A percentile compares a stretch with the other conserved stretches of the same genome.
These are phyloP conservation scores for Tyria jacobaeae DNA, from an alignment of 2,888 invertebrate species.

Conservation along the genomic window DNA sequence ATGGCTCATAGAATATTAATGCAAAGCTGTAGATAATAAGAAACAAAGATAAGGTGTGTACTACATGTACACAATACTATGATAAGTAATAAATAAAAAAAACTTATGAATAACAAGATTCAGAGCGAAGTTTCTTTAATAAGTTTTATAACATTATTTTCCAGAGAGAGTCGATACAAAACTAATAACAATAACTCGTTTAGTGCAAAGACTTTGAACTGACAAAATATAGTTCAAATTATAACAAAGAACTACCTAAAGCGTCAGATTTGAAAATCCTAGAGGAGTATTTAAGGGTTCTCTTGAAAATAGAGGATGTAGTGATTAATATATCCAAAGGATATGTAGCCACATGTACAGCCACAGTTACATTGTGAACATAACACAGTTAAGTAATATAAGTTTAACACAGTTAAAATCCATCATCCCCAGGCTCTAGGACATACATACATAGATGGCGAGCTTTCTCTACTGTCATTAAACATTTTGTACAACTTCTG, in stretches of 20 bases:
- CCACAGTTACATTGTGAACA: too few species aligned
- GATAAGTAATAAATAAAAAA: too few species aligned
- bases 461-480: too few species aligned
- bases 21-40: slow-evolving; percentile 41
- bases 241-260: neutral
- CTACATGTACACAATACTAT: slow-evolving; percentile 33
- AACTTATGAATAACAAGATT: neutral
- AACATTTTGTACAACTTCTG: too few species aligned
- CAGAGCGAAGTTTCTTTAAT: too few species aligned
- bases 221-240: too few species aligned
- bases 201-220: neutral
- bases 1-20: slow-evolving; percentile 49
- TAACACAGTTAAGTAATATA: too few species aligned
- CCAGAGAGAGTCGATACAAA: too few species aligned
- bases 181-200: neutral
- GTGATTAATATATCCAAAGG: neutral
- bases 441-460: too few species aligned
- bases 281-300: neutral
- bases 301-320: neutral
- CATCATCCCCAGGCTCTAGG: too few species aligned
- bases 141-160: too few species aligned
- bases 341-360: neutral
- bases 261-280: neutral
- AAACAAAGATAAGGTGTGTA: slow-evolving; percentile 33
- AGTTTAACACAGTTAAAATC: too few species aligned